Conservation (phyloP, 1,140 invertebrate species). For the Tetraneura akinire region DNA sequence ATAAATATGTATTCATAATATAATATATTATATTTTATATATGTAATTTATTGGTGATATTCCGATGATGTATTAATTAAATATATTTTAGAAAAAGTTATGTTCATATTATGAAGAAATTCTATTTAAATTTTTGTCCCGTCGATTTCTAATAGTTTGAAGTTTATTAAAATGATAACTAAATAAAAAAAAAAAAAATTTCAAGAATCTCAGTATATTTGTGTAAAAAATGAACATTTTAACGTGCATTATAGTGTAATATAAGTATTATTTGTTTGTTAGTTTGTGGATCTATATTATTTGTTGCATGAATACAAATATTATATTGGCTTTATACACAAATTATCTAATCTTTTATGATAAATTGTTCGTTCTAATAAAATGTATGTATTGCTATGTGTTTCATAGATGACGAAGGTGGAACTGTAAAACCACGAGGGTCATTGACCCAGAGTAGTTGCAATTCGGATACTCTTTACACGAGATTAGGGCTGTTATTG, state of each 20-base stretch:
- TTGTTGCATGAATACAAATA: slow-evolving; percentile 22
- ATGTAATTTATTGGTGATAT: background rate
- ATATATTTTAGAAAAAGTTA: background rate
- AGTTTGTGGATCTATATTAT: slow-evolving; percentile 46
- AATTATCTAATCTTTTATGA: background rate
- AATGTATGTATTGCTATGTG: background rate
- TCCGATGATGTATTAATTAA: background rate
- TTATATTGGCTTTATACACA: slow-evolving; percentile 12
- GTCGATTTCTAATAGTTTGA: background rate
- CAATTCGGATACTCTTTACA: slow-evolving; percentile 78
- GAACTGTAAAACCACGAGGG: slow-evolving; percentile 66
- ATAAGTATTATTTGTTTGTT: background rate
- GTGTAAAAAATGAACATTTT: background rate
- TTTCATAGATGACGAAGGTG: slow-evolving; percentile 71
- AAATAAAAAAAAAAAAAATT: too few species aligned
- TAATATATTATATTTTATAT: too few species aligned
- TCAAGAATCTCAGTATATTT: background rate
- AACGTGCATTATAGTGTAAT: background rate
- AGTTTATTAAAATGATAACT: background rate
- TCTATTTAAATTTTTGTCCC: too few species aligned
- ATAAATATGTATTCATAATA: too few species aligned
- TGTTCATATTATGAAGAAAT: too few species aligned
- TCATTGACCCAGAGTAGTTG: slow-evolving; percentile 61
- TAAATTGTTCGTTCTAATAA: background rate
- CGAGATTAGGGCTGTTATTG: slow-evolving; percentile 78